Conservation (phyloP, 2,797 vertebrate species). For the Darevskia nairensis region DNA sequence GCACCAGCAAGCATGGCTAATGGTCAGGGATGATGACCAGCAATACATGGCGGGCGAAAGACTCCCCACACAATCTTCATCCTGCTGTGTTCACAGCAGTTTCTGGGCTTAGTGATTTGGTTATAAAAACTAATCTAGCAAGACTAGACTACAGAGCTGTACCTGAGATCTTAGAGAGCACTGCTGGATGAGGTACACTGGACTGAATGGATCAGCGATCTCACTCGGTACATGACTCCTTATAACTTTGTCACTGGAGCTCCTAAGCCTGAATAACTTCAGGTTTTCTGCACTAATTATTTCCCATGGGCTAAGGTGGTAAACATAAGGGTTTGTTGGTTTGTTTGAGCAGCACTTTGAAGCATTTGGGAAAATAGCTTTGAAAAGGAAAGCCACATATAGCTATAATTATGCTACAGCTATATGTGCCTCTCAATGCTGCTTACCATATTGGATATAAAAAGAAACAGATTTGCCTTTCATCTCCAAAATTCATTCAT, state of each 20-base stretch:
- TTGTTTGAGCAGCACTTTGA: neutral
- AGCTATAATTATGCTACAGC: neutral
- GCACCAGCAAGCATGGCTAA: too few species aligned
- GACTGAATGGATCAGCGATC: neutral
- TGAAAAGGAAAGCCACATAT: neutral
- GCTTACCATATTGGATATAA: neutral
- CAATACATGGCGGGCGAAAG: neutral
- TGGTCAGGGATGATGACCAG: too few species aligned
- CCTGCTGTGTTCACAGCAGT: neutral
- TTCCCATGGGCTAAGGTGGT: too few species aligned
- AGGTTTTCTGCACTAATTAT: neutral
- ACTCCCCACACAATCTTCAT: neutral
- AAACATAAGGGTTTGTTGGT: too few species aligned
- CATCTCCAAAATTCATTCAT: neutral
- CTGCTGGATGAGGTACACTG: neutral
- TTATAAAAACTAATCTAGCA: neutral
- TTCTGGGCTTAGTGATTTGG: neutral
- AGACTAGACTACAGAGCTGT: neutral
- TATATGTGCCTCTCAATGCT: neutral
- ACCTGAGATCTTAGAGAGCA: neutral
- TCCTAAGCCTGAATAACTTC: neutral
- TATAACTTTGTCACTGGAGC: too few species aligned
- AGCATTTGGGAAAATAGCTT: neutral
- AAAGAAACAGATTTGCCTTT: neutral
- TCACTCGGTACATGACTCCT: neutral